Conservation (phyloP, 2,113 vertebrate genomes). For the Gracilinanus agilis region DNA sequence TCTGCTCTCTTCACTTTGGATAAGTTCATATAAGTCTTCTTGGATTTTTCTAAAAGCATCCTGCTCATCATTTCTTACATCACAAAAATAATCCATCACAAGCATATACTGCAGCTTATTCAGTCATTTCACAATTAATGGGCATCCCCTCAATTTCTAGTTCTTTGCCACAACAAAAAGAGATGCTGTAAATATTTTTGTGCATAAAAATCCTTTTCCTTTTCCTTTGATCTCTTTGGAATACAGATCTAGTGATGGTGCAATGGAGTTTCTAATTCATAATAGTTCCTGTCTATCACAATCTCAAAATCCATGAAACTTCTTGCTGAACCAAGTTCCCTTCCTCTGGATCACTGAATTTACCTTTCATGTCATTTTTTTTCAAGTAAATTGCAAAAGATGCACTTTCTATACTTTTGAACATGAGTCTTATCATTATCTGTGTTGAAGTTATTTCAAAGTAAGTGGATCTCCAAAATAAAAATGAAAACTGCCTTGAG, state of each 20-base stretch:
- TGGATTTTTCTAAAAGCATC: neutral
- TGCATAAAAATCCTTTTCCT: neutral
- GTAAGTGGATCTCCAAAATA: constrained; percentile 2
- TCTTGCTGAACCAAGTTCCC: neutral
- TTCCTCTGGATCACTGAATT: neutral
- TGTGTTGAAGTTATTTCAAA: constrained; percentile 1
- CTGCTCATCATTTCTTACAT: neutral
- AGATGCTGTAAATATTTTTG: neutral
- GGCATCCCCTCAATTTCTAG: neutral
- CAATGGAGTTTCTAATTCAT: neutral
- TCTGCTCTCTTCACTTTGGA: neutral
- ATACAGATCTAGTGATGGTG: neutral
- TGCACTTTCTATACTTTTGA: neutral
- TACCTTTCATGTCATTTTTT: neutral
- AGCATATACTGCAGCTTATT: neutral
- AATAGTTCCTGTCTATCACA: neutral
- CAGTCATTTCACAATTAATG: neutral
- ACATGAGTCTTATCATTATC: constrained; percentile 5
- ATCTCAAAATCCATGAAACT: neutral
- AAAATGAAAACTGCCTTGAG: neutral
- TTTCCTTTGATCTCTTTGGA: neutral
- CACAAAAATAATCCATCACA: neutral
- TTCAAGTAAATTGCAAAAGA: neutral
- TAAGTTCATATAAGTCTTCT: neutral
- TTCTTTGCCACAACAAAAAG: neutral